phyloP scores from a whole-genome alignment of 2,888 invertebrate genomes.

The Periphyllus acericola region DNA sequence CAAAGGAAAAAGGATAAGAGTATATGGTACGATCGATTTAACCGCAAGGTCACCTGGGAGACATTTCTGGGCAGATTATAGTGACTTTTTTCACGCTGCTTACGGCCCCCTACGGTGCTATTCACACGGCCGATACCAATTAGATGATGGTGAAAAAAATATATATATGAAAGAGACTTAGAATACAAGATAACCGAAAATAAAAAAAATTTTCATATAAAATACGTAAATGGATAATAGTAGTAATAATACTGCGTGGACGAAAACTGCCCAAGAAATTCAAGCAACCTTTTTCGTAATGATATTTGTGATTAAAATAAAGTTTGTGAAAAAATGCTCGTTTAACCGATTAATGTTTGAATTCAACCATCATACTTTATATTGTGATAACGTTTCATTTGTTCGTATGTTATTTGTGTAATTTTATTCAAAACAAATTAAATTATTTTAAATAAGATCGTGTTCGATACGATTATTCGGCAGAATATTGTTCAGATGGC shows the following conservation, averaged over 20 bases:
- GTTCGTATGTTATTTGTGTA: too few species aligned
- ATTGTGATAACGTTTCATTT: too few species aligned
- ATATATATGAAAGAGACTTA: background rate
- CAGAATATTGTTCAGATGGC: too few species aligned
- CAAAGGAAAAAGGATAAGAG: background rate
- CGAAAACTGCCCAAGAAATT: too few species aligned
- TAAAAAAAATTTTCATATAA: background rate
- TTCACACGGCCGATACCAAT: slow-evolving; percentile 32
- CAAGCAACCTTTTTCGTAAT: too few species aligned
- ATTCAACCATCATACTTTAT: too few species aligned
- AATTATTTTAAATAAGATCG: background rate
- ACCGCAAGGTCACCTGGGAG: slow-evolving; percentile 10
- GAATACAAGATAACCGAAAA: background rate
- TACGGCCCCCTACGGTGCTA: slow-evolving; percentile 41
- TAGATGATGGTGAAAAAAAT: background rate
- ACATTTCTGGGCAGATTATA: slow-evolving; percentile 1
- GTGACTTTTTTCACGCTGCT: slow-evolving; percentile 25
- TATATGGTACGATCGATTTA: background rate
- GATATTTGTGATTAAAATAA: too few species aligned
- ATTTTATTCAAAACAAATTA: background rate
- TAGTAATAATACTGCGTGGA: background rate
- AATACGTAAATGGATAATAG: too few species aligned
- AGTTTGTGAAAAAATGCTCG: too few species aligned
- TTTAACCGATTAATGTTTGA: too few species aligned
- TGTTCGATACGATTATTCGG: background rate